These are phyloP conservation scores for Oenanthe oenanthe DNA, from an alignment of 2,113 vertebrate species.

Conservation along the genomic window DNA sequence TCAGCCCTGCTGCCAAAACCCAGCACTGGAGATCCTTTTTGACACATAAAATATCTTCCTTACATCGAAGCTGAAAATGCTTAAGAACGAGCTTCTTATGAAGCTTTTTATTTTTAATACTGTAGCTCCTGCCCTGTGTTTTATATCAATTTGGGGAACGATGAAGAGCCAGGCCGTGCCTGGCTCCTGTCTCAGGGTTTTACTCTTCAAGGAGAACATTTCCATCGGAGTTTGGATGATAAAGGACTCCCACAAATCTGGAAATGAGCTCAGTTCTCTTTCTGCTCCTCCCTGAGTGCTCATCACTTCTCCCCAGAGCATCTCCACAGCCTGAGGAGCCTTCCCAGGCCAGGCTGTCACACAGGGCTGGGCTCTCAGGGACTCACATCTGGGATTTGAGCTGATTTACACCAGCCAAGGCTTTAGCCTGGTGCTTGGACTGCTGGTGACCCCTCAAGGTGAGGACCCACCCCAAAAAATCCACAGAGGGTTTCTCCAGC, in stretches of 20 bases:
- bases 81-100: neutral
- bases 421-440: neutral
- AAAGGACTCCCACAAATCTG: conserved; percentile 53
- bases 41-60: neutral
- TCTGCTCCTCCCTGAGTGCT: neutral
- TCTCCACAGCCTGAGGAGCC: conserved; percentile 31
- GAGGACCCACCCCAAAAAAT: neutral
- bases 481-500: neutral
- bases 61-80: neutral
- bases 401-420: neutral
- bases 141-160: neutral
- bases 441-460: neutral
- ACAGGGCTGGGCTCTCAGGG: neutral
- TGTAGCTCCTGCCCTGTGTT: neutral
- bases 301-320: neutral
- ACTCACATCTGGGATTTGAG: neutral
- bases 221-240: conserved; percentile 55
- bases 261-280: conserved; percentile 31
- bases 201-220: conserved; percentile 44
- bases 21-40: neutral
- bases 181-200: neutral
- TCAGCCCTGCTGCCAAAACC: neutral
- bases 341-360: conserved; percentile 8
- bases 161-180: neutral
- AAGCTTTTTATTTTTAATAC: neutral